Base-by-base conservation (phyloP, 2,113 vertebrate genomes). In the Heptranchias perlo region DNA sequence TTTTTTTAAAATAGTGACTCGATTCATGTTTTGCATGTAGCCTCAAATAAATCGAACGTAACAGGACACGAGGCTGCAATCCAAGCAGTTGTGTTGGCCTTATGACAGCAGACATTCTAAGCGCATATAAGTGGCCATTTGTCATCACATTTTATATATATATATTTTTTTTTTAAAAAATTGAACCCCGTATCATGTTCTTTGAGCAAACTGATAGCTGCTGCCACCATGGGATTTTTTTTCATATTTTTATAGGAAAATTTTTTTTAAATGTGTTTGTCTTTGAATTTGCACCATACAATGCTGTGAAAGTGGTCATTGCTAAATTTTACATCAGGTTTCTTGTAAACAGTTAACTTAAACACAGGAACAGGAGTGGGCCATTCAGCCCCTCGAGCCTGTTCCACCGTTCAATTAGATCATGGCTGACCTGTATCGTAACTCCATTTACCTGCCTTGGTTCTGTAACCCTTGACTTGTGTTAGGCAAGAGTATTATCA, bases 71-170 rank as follows among this genome's bases (percentile, higher is more conserved):
- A 61, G 54, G 31, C 31, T n/a, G 52, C 52, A 58, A 35, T 91
- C 52, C 31, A 91, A 91, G 87, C 52, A 91, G 13, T 58, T 47
- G 84, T 86, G 82, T 52, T 91, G 87, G 52, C 87, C 13, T 54
- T 1, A n/a, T 91, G 87, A 91, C 87, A 91, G 52, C 87, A 91
- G 87, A 91, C 87, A 91, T 31, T 91, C 49, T 14, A 54, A 35
- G 28, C 28, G 35, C 87, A 91, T 11, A 54, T 52, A 91, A 35
- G 52, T 61, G 52, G 39, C 52, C 52, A 61, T 58, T 91, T 91
- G 52, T 91, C 87, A 91, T 54, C 87, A 61, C 52, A n/a, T n/a
- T n/a, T 14, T 8, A 54, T 11, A 35, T 31, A 89, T 14, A 58
- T 58, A 31, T 28, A 14, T 49, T n/a, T n/a, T n/a, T n/a, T n/a